These are phyloP conservation scores for Carcinoscorpius rotundicauda DNA, from an alignment of 1,140 invertebrate species.

Conservation along the genomic window DNA sequence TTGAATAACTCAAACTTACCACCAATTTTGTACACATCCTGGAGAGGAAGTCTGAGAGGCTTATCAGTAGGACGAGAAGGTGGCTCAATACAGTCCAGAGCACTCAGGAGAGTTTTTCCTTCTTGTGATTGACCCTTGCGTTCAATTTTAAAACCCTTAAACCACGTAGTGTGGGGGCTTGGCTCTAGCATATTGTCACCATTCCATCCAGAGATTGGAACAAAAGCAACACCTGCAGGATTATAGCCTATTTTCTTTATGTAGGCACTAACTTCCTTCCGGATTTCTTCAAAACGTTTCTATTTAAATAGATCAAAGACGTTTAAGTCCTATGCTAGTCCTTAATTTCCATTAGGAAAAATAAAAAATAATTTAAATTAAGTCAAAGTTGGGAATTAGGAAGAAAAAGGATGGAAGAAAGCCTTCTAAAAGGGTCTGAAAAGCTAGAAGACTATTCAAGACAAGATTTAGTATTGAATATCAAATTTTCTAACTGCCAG, in stretches of 20 bases:
- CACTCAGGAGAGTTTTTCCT: conserved; percentile 64
- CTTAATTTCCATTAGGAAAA: too few species aligned
- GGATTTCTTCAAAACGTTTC: conserved; percentile 88
- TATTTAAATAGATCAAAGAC: conserved; percentile 19
- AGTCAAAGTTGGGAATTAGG: too few species aligned
- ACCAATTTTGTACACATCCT: conserved; percentile 99
- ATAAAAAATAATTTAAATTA: too few species aligned
- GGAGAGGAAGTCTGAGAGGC: conserved; percentile 85
- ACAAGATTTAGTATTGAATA: too few species aligned
- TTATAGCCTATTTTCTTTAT: conserved; percentile 98
- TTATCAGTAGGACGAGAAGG: conserved; percentile 90
- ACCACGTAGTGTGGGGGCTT: conserved; percentile 88
- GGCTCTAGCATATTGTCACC: conserved; percentile 95
- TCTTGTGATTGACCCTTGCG: conserved; percentile 33
- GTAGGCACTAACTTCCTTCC: conserved; percentile 88
- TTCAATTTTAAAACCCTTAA: conserved; percentile 83
- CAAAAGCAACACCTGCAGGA: conserved; percentile 87
- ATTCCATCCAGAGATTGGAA: conserved; percentile 98
- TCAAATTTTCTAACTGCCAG: too few species aligned
- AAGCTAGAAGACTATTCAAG: too few species aligned
- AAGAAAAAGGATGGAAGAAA: too few species aligned
- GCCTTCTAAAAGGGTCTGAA: too few species aligned
- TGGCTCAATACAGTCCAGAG: conserved; percentile 87
- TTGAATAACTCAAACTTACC: conserved; percentile 35
- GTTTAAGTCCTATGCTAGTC: neutral